A percentile compares a stretch with the other conserved stretches of the same genome.
Evolutionary conservation across 2,888 invertebrate genomes (phyloP).

Genomic region (Xestoiulus laeticollis): DNA sequence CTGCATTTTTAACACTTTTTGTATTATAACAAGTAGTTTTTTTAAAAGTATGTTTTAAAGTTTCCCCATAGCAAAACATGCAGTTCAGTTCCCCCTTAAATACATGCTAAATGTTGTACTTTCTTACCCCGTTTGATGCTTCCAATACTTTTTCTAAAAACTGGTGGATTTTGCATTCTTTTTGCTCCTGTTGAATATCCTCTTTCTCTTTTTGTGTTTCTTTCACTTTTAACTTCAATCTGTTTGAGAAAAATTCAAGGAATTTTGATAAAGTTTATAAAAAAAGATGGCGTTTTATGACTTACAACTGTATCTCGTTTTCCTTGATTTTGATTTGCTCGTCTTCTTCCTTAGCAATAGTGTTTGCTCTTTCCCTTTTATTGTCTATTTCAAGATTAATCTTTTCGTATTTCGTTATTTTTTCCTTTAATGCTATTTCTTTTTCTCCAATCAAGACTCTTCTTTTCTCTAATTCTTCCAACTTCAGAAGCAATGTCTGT

Average conservation of each 20-base stretch:
- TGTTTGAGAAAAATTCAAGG: neutral
- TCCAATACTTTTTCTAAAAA: slow-evolving; percentile 49
- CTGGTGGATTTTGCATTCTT: slow-evolving; percentile 32
- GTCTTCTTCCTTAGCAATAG: slow-evolving; percentile 19
- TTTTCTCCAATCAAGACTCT: neutral
- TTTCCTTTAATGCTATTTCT: slow-evolving; percentile 44
- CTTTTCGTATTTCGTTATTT: slow-evolving; percentile 36
- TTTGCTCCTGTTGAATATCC: neutral
- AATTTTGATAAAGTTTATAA: no score
- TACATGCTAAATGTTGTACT: no score
- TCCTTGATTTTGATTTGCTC: slow-evolving; percentile 30
- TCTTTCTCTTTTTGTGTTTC: slow-evolving; percentile 42
- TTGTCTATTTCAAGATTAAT: slow-evolving; percentile 28
- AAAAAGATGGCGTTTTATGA: neutral
- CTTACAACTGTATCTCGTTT: slow-evolving; percentile 32
- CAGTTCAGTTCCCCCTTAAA: no score
- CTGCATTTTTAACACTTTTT: no score
- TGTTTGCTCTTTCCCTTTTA: slow-evolving; percentile 13
- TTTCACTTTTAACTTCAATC: neutral
- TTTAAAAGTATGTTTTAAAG: no score
- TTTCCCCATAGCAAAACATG: no score
- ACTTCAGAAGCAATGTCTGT: neutral
- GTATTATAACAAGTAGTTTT: no score
- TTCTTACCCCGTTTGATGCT: slow-evolving; percentile 44
- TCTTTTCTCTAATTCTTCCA: neutral